Percentiles rank a stretch among this genome's conserved stretches.
Evolutionary conservation across 2,113 vertebrate species (phyloP).

Genomic region (Mesembrinibis cayennensis): DNA sequence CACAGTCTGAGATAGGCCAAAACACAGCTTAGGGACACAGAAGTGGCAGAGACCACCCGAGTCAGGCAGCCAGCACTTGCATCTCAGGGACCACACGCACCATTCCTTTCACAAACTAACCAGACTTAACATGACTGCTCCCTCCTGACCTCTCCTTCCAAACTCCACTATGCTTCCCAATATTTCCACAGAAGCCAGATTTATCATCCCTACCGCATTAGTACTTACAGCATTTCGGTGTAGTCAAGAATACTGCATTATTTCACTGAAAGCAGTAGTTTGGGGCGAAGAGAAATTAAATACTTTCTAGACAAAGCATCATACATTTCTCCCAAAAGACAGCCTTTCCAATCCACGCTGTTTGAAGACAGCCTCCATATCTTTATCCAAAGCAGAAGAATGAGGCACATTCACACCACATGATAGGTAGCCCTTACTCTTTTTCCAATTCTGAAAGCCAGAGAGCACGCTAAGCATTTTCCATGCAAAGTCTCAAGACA

Average conservation of each 20-base stretch:
- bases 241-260: background rate
- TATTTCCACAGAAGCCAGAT: background rate
- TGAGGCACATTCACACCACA: background rate
- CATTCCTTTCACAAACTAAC: background rate
- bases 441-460: slow-evolving; percentile 24
- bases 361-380: background rate
- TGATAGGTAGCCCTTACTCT: background rate
- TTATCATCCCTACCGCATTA: background rate
- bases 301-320: background rate
- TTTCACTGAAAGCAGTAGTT: background rate
- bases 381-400: background rate
- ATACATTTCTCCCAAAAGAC: background rate
- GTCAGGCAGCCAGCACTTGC: background rate
- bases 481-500: background rate
- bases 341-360: background rate
- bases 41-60: background rate
- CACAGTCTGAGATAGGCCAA: background rate
- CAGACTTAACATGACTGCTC: background rate
- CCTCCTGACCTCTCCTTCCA: background rate
- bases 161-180: background rate
- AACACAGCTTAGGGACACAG: background rate
- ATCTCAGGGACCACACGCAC: background rate
- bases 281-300: background rate
- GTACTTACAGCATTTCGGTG: background rate
- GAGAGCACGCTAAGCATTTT: slow-evolving; percentile 30